phyloP scores from a whole-genome alignment of 2,113 vertebrate genomes.

The Aplodontia rufa region DNA sequence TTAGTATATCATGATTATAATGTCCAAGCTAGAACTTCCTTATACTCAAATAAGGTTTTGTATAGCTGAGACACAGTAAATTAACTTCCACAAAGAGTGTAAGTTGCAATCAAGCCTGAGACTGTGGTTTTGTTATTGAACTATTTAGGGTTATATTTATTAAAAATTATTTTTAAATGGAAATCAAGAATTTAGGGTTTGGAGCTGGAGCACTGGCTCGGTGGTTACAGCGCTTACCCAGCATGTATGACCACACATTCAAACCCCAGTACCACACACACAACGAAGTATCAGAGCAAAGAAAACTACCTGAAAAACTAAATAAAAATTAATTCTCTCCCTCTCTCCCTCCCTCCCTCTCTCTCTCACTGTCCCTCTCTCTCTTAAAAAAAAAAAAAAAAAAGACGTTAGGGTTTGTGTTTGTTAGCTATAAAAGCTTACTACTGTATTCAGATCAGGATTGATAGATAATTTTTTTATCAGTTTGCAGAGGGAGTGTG shows the following conservation, averaged over 20 bases:
- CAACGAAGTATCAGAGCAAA: too few relatives aligned
- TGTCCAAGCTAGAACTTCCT: not conserved
- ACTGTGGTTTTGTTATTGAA: not conserved
- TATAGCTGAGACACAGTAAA: not conserved
- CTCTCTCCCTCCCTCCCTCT: too few relatives aligned
- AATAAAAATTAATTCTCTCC: too few relatives aligned
- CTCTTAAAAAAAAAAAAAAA: too few relatives aligned
- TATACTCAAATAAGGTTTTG: not conserved
- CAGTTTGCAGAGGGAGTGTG: not conserved
- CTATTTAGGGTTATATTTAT: not conserved
- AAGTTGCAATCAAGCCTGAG: not conserved
- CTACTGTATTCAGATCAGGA: not conserved
- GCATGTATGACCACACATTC: too few relatives aligned
- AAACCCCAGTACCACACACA: too few relatives aligned
- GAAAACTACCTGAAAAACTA: too few relatives aligned
- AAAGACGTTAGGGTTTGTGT: too few relatives aligned
- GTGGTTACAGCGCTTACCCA: too few relatives aligned
- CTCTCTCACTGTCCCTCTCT: too few relatives aligned
- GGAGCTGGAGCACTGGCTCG: too few relatives aligned
- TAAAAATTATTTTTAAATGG: not conserved
- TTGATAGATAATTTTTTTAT: not conserved
- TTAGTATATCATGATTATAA: not conserved
- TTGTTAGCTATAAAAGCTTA: not conserved
- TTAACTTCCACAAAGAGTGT: slow-evolving; percentile 10
- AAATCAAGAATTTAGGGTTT: not conserved